These are phyloP conservation scores for Camponotus vicinus DNA, from an alignment of 1,140 invertebrate genomes.

Conservation along the genomic window DNA sequence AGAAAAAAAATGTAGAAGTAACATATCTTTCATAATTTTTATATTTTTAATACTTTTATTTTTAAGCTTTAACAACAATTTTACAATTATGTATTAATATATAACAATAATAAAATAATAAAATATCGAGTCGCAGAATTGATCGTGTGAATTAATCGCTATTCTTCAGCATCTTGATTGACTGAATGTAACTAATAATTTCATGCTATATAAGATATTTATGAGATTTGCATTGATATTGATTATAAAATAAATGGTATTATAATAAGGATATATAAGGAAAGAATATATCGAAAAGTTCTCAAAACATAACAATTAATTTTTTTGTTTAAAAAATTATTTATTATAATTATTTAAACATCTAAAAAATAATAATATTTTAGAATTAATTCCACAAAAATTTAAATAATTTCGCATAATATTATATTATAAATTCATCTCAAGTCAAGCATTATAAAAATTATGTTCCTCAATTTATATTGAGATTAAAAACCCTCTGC, in stretches of 20 bases:
- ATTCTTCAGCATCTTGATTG: background rate
- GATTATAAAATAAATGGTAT: background rate
- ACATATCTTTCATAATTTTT: background rate
- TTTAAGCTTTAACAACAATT: background rate
- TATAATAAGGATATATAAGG: too few species aligned
- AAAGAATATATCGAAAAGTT: background rate
- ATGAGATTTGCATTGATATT: background rate
- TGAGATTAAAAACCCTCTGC: background rate
- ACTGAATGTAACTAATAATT: conserved; percentile 28
- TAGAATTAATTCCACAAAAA: background rate
- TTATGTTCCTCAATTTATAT: background rate
- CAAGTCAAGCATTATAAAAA: background rate
- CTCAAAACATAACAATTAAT: background rate
- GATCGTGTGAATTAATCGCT: background rate
- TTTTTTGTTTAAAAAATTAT: background rate
- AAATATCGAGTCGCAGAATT: background rate
- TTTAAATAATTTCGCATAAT: background rate
- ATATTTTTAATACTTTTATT: background rate
- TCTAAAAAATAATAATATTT: background rate
- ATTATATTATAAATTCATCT: background rate
- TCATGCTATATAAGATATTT: background rate
- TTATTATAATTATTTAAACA: background rate
- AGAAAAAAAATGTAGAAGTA: background rate
- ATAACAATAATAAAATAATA: background rate
- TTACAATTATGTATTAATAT: background rate